Evolutionary conservation across 2,797 vertebrate genomes (phyloP).

Genomic region (Cryptoblepharus egeriae): DNA sequence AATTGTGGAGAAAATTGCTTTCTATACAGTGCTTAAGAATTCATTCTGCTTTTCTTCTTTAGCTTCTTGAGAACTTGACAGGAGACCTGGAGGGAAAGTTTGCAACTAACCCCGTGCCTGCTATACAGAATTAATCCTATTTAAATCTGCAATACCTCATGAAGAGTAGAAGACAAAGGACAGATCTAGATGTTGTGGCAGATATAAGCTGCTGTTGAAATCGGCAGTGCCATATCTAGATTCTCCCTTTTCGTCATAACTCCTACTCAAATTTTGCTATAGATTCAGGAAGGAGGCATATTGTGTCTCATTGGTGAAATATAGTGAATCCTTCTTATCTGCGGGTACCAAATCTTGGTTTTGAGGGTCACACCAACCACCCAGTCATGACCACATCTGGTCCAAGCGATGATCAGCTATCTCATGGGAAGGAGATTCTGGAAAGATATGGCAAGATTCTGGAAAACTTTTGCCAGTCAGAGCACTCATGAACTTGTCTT

Average conservation of each 20-base stretch:
- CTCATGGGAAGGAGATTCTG: no score
- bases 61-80: slow-evolving; percentile 12
- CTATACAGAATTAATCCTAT: not conserved
- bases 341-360: no score
- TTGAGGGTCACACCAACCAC: no score
- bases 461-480: no score
- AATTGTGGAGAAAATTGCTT: slow-evolving; percentile 60
- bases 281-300: no score
- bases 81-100: slow-evolving; percentile 38
- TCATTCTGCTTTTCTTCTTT: slow-evolving; percentile 34
- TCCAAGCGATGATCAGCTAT: no score
- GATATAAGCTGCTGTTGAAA: slow-evolving; percentile 3
- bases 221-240: not conserved
- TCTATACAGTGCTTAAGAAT: slow-evolving; percentile 26
- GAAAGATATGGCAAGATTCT: no score
- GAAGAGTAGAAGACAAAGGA: slow-evolving; percentile 13
- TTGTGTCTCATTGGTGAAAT: no score
- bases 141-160: slow-evolving; percentile 5
- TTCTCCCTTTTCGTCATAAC: not conserved
- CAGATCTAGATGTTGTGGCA: slow-evolving; percentile 27
- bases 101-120: slow-evolving; percentile 28
- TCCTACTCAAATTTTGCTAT: not conserved
- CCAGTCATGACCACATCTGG: no score
- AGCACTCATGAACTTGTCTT: no score
- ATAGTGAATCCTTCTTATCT: no score